These are phyloP conservation scores for Orchestia grillus DNA, from an alignment of 1,140 invertebrate genomes.

Conservation along the genomic window DNA sequence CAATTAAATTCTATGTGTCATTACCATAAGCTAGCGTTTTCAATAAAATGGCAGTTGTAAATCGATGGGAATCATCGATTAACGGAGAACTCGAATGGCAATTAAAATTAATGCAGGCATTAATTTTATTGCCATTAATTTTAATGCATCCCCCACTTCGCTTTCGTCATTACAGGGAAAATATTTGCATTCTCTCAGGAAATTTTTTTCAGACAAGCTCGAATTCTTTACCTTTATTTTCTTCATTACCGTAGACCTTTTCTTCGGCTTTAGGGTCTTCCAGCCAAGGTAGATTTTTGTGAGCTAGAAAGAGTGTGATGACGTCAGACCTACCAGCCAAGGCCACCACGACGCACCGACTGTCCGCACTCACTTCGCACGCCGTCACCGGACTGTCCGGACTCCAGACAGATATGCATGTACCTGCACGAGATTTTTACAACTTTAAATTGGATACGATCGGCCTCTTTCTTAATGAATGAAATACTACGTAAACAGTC, in stretches of 20 bases:
- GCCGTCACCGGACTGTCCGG: slow-evolving; percentile 81
- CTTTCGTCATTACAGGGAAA: neutral
- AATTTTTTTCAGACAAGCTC: slow-evolving; percentile 67
- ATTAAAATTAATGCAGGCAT: neutral
- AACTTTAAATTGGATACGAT: neutral
- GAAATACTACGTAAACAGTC: too few species aligned
- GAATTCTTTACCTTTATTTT: slow-evolving; percentile 70
- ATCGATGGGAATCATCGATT: neutral
- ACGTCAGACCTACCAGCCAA: slow-evolving; percentile 72
- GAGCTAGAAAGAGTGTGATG: slow-evolving; percentile 75
- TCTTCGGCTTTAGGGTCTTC: slow-evolving; percentile 65
- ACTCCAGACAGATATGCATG: slow-evolving; percentile 83
- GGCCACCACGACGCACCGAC: slow-evolving; percentile 80
- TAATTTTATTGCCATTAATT: neutral
- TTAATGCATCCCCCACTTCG: too few species aligned
- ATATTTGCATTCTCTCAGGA: neutral
- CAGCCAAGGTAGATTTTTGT: slow-evolving; percentile 56
- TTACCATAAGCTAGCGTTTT: neutral
- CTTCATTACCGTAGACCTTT: slow-evolving; percentile 70
- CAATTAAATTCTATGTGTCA: neutral
- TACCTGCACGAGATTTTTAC: slow-evolving; percentile 73
- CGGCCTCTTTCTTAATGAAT: too few species aligned
- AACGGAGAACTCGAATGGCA: neutral
- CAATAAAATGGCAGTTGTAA: neutral
- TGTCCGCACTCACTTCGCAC: slow-evolving; percentile 82